These are phyloP conservation scores for Astreopora myriophthalma DNA, from an alignment of 64 coral and sea anemone species.

Conservation along the genomic window DNA sequence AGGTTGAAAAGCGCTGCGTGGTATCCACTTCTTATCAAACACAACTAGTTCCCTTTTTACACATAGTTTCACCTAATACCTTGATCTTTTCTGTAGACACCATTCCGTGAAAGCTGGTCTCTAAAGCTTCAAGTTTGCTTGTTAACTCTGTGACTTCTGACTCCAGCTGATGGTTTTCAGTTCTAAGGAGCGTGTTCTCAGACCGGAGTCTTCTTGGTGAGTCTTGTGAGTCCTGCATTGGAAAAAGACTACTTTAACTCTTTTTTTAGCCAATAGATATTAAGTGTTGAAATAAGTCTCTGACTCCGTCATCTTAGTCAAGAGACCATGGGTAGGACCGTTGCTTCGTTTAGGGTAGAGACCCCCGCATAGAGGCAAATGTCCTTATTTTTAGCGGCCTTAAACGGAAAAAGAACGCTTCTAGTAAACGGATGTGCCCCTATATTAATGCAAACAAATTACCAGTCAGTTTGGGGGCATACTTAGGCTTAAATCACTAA, in stretches of 20 bases:
- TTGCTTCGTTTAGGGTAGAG: no score
- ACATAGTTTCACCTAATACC: slow-evolving; percentile 54
- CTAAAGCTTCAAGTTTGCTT: slow-evolving; percentile 69
- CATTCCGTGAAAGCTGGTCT: slow-evolving; percentile 71
- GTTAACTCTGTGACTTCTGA: slow-evolving; percentile 61
- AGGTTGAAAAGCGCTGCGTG: no score
- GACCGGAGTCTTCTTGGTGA: slow-evolving; percentile 53
- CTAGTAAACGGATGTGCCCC: no score
- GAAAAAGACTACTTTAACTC: neutral
- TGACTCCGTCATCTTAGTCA: no score
- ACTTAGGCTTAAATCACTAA: no score
- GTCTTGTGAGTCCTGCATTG: slow-evolving; percentile 63
- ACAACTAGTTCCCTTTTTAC: neutral
- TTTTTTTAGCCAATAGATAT: neutral
- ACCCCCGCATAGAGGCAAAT: no score
- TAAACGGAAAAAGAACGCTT: no score
- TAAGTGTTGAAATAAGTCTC: no score
- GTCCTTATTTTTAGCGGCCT: no score
- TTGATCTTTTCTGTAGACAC: slow-evolving; percentile 77
- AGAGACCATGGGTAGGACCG: no score
- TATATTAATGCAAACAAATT: no score
- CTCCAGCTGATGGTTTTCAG: slow-evolving; percentile 70
- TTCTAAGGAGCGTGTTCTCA: slow-evolving; percentile 66
- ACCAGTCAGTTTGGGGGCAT: no score
- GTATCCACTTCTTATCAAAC: neutral